These are phyloP conservation scores for Abrostola tripartita DNA, from an alignment of 2,888 invertebrate genomes.

Conservation along the genomic window DNA sequence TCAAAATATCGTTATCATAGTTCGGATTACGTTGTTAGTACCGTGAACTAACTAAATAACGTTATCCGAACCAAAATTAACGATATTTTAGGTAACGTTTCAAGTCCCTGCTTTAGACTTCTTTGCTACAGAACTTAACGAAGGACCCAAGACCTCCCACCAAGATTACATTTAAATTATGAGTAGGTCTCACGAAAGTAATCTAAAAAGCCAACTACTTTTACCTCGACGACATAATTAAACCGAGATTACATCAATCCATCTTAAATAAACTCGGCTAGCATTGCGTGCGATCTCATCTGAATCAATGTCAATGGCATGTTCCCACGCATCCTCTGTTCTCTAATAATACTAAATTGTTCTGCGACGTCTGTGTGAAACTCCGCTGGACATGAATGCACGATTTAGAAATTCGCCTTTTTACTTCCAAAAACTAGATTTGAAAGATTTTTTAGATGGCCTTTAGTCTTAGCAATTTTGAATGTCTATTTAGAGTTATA, in stretches of 20 bases:
- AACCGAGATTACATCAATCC: conserved; percentile 36
- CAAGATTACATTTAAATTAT: neutral
- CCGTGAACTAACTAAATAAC: too few relatives aligned
- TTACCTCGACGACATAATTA: conserved; percentile 23
- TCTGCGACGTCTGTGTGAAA: conserved; percentile 36
- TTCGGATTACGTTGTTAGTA: too few relatives aligned
- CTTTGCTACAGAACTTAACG: too few relatives aligned
- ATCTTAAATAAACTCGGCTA: conserved; percentile 18
- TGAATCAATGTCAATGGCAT: conserved; percentile 50
- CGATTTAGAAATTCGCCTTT: conserved; percentile 3
- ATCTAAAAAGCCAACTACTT: conserved; percentile 6
- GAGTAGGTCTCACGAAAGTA: neutral
- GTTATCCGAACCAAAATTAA: too few relatives aligned
- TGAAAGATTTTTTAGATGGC: too few relatives aligned
- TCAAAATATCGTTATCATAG: too few relatives aligned
- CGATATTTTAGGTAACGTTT: too few relatives aligned
- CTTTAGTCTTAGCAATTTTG: too few relatives aligned
- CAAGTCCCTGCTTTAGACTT: too few relatives aligned
- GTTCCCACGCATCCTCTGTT: conserved; percentile 49
- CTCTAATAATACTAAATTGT: conserved; percentile 45
- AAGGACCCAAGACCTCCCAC: too few relatives aligned
- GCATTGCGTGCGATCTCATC: conserved; percentile 36
- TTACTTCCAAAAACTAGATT: neutral
- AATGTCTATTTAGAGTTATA: too few relatives aligned
- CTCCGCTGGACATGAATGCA: neutral